Conservation (phyloP, 1,140 invertebrate genomes). For the Procambarus virginalis region DNA sequence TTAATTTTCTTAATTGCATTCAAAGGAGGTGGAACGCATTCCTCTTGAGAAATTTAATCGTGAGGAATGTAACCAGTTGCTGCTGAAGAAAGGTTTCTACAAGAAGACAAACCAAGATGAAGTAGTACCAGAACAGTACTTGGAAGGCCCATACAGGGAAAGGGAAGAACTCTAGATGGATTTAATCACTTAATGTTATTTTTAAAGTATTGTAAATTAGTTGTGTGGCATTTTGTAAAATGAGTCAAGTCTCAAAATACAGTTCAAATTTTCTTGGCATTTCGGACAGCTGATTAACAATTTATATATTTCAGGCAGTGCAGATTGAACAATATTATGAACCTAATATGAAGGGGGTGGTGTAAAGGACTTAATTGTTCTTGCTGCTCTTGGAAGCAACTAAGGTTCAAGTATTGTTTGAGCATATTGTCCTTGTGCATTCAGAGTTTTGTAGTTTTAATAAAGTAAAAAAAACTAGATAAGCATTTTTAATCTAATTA, state of each 20-base stretch:
- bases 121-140: constrained; percentile 71
- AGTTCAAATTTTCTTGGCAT: not conserved
- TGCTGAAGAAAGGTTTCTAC: constrained; percentile 80
- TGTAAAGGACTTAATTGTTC: not conserved
- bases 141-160: constrained; percentile 71
- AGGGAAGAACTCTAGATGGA: constrained; percentile 70
- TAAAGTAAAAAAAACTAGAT: not conserved
- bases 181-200: not conserved
- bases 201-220: not conserved
- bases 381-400: not conserved
- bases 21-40: constrained; percentile 80
- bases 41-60: constrained; percentile 78
- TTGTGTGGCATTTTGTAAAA: not conserved
- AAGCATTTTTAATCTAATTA: not conserved
- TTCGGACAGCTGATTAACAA: not conserved
- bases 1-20: not conserved
- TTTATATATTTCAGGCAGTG: not conserved
- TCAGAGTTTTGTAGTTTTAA: not conserved
- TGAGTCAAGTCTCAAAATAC: not conserved
- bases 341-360: not conserved
- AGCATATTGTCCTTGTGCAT: not conserved
- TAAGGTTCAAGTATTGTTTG: not conserved
- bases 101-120: constrained; percentile 72
- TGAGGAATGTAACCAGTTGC: constrained; percentile 82
- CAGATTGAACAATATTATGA: not conserved